These are phyloP conservation scores for Otolemur garnettii DNA, from an alignment of 2,113 vertebrate genomes.

Conservation along the genomic window DNA sequence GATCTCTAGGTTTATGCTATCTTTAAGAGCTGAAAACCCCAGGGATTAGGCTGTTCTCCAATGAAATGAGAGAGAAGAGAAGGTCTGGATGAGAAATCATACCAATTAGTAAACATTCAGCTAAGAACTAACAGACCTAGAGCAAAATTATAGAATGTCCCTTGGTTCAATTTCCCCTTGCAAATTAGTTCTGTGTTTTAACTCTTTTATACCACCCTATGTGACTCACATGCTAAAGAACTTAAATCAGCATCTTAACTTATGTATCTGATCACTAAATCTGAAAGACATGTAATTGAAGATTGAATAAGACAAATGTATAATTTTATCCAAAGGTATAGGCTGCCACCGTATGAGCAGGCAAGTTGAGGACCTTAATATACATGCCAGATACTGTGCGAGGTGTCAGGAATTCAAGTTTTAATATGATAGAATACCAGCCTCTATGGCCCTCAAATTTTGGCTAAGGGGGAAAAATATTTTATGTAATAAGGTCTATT, in stretches of 20 bases:
- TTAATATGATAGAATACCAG: background rate
- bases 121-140: background rate
- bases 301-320: background rate
- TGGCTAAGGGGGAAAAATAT: background rate
- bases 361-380: background rate
- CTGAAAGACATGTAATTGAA: constrained; percentile 40
- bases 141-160: background rate
- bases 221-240: background rate
- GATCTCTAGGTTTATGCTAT: background rate
- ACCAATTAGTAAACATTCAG: background rate
- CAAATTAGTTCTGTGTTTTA: background rate
- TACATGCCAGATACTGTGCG: background rate
- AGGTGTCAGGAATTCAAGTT: background rate
- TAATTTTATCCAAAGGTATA: background rate
- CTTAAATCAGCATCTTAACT: background rate
- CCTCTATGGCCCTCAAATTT: background rate
- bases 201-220: background rate
- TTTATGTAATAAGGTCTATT: background rate
- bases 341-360: background rate
- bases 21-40: constrained; percentile 44
- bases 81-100: constrained; percentile 3
- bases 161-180: background rate
- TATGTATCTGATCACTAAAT: background rate
- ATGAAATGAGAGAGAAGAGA: constrained; percentile 21
- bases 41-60: background rate